These are phyloP conservation scores for Netelia melanura DNA, from an alignment of 2,888 invertebrate genomes.

Conservation along the genomic window DNA sequence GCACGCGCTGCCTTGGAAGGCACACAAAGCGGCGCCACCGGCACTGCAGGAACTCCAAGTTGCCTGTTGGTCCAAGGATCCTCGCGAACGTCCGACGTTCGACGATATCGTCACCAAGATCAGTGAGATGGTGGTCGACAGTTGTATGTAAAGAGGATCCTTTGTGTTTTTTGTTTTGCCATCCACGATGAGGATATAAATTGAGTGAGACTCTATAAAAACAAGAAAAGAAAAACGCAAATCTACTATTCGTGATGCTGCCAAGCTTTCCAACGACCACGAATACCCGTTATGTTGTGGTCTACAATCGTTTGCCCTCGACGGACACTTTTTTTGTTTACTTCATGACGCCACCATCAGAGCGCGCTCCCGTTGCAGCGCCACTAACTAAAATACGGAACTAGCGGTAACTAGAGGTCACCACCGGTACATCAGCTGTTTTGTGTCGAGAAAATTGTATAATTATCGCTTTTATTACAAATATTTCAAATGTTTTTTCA, in stretches of 20 bases:
- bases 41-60: slow-evolving; percentile 88
- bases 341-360: not conserved
- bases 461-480: no score
- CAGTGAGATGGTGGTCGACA: slow-evolving; percentile 84
- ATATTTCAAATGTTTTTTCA: no score
- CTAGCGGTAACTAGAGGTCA: no score
- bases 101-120: slow-evolving; percentile 86
- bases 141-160: slow-evolving; percentile 75
- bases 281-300: not conserved
- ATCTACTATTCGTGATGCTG: slow-evolving; percentile 14
- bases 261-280: slow-evolving; percentile 38
- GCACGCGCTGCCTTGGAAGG: slow-evolving; percentile 89
- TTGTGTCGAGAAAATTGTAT: no score
- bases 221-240: not conserved
- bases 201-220: slow-evolving; percentile 27
- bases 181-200: slow-evolving; percentile 13
- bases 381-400: not conserved
- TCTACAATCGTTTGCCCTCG: not conserved
- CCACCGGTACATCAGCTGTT: no score
- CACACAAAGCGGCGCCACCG: slow-evolving; percentile 88
- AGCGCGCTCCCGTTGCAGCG: not conserved
- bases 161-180: slow-evolving; percentile 5
- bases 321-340: not conserved
- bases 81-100: slow-evolving; percentile 89
- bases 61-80: slow-evolving; percentile 89